These are phyloP conservation scores for Spinus pinus DNA, from an alignment of 2,797 vertebrate species.

Conservation along the genomic window DNA sequence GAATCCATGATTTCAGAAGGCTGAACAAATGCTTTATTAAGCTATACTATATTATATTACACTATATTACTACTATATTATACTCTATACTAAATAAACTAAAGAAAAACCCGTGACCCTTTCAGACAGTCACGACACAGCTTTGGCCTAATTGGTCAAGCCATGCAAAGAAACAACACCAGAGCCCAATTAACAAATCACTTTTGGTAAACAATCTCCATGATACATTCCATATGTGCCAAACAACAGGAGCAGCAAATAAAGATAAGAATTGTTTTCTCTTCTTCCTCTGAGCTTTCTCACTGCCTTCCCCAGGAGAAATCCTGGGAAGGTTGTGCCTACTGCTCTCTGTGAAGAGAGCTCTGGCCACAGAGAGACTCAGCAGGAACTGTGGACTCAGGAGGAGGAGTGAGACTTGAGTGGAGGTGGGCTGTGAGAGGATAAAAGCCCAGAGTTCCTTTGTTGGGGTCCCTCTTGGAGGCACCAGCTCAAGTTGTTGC, in stretches of 20 bases:
- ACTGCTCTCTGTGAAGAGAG: background rate
- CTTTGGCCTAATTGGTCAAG: background rate
- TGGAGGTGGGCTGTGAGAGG: background rate
- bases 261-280: background rate
- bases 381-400: fast-evolving
- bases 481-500: background rate
- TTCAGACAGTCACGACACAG: background rate
- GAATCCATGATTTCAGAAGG: background rate
- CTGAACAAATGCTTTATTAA: background rate
- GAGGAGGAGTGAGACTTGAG: background rate
- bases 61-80: background rate
- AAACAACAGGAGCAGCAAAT: background rate
- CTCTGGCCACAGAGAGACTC: background rate
- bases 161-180: background rate
- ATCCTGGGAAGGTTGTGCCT: background rate
- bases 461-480: fast-evolving
- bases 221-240: background rate
- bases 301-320: background rate
- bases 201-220: background rate
- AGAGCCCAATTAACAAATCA: background rate
- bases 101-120: background rate
- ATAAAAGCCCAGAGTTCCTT: background rate
- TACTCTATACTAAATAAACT: background rate
- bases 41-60: background rate
- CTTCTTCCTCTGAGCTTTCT: background rate